phyloP scores from a whole-genome alignment of 2,888 invertebrate genomes.

The Callyntrura guangdongensis region DNA sequence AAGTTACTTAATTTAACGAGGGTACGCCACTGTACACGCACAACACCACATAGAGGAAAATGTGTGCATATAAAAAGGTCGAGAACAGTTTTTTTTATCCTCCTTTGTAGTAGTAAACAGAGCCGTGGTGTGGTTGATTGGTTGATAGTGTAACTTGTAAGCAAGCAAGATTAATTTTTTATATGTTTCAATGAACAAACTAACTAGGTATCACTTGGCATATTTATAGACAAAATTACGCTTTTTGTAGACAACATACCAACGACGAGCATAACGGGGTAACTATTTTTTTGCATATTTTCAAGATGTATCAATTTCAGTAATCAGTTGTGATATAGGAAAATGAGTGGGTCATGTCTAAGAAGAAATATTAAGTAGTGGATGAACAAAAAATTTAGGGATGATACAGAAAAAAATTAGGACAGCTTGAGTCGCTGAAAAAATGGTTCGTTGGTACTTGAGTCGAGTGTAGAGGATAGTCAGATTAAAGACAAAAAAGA shows the following conservation, averaged over 20 bases:
- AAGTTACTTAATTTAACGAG: conserved; percentile 43
- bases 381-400: not conserved
- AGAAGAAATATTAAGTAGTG: not conserved
- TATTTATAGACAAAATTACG: no score
- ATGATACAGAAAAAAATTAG: conserved; percentile 1
- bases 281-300: not conserved
- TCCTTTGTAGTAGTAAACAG: not conserved
- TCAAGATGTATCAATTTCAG: not conserved
- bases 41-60: not conserved
- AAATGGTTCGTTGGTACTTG: not conserved
- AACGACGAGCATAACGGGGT: not conserved
- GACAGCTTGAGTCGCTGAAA: not conserved
- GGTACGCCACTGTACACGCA: not conserved
- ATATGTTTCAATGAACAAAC: not conserved
- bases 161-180: not conserved
- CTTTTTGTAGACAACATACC: not conserved
- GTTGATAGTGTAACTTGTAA: not conserved
- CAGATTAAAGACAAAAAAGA: no score
- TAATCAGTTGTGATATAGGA: not conserved
- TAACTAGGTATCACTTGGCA: not conserved
- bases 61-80: not conserved
- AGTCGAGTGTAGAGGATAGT: not conserved
- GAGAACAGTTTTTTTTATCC: not conserved
- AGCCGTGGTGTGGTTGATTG: not conserved
- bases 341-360: not conserved